Base-by-base conservation (phyloP, 2,113 vertebrate genomes). In the Aptenodytes patagonicus region DNA sequence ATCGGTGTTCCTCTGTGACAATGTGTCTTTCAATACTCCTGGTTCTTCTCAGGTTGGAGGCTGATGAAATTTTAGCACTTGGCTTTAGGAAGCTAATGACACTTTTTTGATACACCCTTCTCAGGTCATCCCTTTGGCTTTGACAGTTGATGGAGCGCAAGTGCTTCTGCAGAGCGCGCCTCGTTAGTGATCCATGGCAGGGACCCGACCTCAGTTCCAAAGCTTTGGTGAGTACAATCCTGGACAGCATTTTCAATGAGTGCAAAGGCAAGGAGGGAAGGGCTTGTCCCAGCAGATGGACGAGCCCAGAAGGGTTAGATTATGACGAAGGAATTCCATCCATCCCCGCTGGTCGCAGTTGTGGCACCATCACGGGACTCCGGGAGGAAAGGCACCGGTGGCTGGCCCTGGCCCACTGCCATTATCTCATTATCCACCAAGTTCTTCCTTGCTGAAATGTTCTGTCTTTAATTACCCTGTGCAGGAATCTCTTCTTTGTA, bases 131-230 rank as follows among this genome's bases (percentile, higher is more conserved):
- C 52, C 8, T 46, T 76, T 46, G 86, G 32, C 31, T 90, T 16
- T 60, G 49, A 3, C 20, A 70, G 60, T 3, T 26, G 86, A 9
- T 42, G 73, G 54, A 85, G 47, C 19, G 7, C 16, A 7, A 40
- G 47, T 7, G 29, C 8, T 52, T 22, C 46, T 52, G 36, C 69
- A 87, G 72, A 31, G 7, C 66, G 32, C 7, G 7, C 3, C 40
- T 38, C 1, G 0, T 1, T 1, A 13, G 20, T 29, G 54, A 58
- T 31, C 49, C 60, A 17, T 11, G 73, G 36, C 75, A 47, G 2
- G 29, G 78, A 29, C 3, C 20, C 42, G 38, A 49, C 24, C 13
- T 46, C 66, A 58, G 1, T 68, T 52, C n/a, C 73, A 51, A 36
- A 46, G 29, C 44, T 34, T 8, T 19, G 55, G 4, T n/a, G 46